Percentiles rank a stretch among this genome's conserved stretches.
Conservation (phyloP, 2,888 invertebrate genomes). For the Acanthosoma haemorrhoidale region DNA sequence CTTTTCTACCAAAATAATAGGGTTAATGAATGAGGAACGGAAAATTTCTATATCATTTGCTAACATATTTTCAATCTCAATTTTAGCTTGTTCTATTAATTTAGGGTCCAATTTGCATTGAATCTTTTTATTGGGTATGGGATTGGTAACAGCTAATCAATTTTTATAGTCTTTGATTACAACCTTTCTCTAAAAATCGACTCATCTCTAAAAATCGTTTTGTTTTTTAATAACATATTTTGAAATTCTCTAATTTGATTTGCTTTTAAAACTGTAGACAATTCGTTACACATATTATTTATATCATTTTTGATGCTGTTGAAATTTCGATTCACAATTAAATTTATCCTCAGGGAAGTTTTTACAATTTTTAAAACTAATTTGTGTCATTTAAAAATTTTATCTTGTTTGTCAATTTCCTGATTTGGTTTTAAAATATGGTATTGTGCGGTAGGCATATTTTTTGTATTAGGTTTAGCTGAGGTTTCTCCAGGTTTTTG, state of each 20-base stretch:
- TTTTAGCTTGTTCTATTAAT: not conserved
- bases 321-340: not conserved
- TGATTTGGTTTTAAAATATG: too few relatives aligned
- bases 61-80: not conserved
- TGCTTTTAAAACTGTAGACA: too few relatives aligned
- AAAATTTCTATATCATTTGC: not conserved
- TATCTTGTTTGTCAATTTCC: too few relatives aligned
- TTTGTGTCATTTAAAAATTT: too few relatives aligned
- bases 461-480: too few relatives aligned
- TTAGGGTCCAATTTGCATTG: not conserved
- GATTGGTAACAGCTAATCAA: not conserved
- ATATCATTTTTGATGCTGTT: not conserved
- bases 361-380: too few relatives aligned
- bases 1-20: not conserved
- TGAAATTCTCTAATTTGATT: not conserved
- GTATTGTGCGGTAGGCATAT: too few relatives aligned
- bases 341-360: not conserved
- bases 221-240: not conserved
- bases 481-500: too few relatives aligned
- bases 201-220: not conserved
- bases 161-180: not conserved
- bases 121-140: not conserved
- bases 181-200: too few relatives aligned
- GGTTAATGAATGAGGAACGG: not conserved
- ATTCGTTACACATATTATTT: not conserved